phyloP scores from a whole-genome alignment of 1,140 invertebrate genomes.

The Calephelis virginiensis region DNA sequence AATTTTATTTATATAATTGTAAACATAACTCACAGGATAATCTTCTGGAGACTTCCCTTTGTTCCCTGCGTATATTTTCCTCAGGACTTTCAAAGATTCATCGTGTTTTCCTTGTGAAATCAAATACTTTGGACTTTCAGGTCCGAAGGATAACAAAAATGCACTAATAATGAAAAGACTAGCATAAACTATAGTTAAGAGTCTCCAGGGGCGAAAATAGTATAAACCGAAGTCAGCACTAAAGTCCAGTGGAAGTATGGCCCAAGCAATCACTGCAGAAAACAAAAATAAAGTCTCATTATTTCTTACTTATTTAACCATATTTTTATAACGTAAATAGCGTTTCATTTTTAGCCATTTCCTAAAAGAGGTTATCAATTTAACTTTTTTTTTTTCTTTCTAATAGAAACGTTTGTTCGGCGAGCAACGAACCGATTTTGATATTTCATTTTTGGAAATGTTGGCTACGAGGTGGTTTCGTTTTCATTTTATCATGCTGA shows the following conservation, averaged over 20 bases:
- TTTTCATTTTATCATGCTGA: too few relatives aligned
- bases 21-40: conserved; percentile 40
- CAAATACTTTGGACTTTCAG: too few relatives aligned
- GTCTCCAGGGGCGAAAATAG: conserved; percentile 80
- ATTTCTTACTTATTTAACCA: too few relatives aligned
- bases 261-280: conserved; percentile 80
- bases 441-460: too few relatives aligned
- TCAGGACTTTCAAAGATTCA: conserved; percentile 80
- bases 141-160: conserved; percentile 53
- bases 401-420: too few relatives aligned
- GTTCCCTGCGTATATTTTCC: conserved; percentile 80
- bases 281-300: background rate
- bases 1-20: too few relatives aligned
- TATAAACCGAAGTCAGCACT: conserved; percentile 60
- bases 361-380: too few relatives aligned
- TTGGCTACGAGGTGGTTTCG: too few relatives aligned
- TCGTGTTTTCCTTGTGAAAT: conserved; percentile 38
- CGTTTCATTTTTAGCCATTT: too few relatives aligned
- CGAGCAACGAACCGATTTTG: too few relatives aligned
- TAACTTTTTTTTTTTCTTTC: too few relatives aligned
- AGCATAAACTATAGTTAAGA: conserved; percentile 77
- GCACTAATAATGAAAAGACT: conserved; percentile 67
- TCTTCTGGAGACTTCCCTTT: conserved; percentile 62
- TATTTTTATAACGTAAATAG: too few relatives aligned
- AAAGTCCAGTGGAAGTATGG: conserved; percentile 78